phyloP scores from a whole-genome alignment of 92 coral and sea anemone species.

The Parazoanthus atlanticus region DNA sequence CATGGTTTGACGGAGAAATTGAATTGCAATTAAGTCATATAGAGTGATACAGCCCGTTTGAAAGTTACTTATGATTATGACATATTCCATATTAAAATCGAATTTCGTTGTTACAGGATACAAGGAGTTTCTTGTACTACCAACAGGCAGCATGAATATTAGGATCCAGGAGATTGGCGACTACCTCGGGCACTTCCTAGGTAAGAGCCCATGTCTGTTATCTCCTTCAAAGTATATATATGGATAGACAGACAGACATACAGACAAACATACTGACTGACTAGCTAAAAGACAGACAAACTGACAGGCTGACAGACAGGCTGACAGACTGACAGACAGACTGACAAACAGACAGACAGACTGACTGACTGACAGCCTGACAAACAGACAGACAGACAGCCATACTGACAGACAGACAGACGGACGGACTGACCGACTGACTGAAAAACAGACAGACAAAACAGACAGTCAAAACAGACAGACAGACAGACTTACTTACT shows the following conservation, averaged over 20 bases:
- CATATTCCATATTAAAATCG: neutral
- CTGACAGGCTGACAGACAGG: too few species aligned
- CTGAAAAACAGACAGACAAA: too few species aligned
- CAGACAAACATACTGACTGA: neutral
- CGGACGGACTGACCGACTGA: neutral
- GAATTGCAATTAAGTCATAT: too few species aligned
- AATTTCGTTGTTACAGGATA: constrained; percentile 57
- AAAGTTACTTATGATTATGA: too few species aligned
- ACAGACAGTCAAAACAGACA: neutral
- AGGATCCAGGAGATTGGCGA: constrained; percentile 59
- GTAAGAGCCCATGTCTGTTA: constrained; percentile 41
- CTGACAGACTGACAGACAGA: too few species aligned
- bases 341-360: too few species aligned
- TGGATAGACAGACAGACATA: neutral
- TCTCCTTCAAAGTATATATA: neutral
- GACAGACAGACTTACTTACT: too few species aligned
- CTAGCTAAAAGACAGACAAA: neutral
- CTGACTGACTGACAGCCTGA: neutral
- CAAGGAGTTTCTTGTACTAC: constrained; percentile 78
- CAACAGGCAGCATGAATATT: constrained; percentile 86
- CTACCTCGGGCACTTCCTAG: constrained; percentile 56
- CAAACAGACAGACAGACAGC: too few species aligned
- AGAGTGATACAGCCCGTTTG: too few species aligned
- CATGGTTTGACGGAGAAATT: too few species aligned
- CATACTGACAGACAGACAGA: too few species aligned